Conservation (phyloP, 2,888 invertebrate genomes). For the Eilema griseolum region DNA sequence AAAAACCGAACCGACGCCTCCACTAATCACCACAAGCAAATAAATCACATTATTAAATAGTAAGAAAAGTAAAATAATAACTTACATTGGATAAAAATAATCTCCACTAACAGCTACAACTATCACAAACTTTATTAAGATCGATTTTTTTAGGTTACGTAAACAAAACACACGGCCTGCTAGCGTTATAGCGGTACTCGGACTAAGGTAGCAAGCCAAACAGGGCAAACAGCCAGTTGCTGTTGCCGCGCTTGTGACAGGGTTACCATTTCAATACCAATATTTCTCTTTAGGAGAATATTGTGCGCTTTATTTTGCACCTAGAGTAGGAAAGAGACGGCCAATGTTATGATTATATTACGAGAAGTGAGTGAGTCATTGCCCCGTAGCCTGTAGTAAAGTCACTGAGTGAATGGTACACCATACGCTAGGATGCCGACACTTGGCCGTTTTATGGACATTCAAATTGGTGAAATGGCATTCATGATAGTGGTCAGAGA, state of each 20-base stretch:
- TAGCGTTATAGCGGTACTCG: conserved; percentile 44
- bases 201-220: conserved; percentile 33
- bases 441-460: conserved; percentile 26
- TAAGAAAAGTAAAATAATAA: conserved; percentile 23
- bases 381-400: conserved; percentile 52
- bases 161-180: conserved; percentile 30
- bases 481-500: not conserved
- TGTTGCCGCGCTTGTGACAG: conserved; percentile 39
- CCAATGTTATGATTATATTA: conserved; percentile 48
- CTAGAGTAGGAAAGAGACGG: conserved; percentile 29
- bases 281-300: conserved; percentile 37
- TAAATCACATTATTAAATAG: conserved; percentile 18
- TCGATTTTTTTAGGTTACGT: conserved; percentile 32
- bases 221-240: conserved; percentile 38
- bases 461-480: not conserved
- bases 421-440: conserved; percentile 30
- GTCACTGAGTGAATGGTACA: conserved; percentile 25
- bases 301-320: conserved; percentile 24
- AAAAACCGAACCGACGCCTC: conserved; percentile 36
- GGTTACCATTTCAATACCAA: conserved; percentile 43
- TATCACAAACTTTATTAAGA: conserved; percentile 42
- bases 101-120: conserved; percentile 29
- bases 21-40: conserved; percentile 31
- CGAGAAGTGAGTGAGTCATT: conserved; percentile 53
- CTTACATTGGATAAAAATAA: conserved; percentile 36